Evolutionary conservation across 2,888 invertebrate genomes (phyloP), one percentile per base, ranked within the genome.

Genomic region (Drosophila percnosoma): DNA sequence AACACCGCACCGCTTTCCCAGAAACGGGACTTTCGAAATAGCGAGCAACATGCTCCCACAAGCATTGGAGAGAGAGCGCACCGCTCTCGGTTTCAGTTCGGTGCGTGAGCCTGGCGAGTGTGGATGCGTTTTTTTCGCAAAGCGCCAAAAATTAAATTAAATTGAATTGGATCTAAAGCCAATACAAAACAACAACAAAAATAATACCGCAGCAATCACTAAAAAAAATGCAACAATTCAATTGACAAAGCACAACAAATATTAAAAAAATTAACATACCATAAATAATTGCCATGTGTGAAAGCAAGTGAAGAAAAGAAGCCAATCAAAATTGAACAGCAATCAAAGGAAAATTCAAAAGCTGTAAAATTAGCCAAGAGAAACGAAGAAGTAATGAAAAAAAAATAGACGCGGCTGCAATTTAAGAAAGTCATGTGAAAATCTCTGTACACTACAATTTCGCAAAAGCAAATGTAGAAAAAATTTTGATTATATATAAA

Each of bases 91-190:
- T 60, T 80, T 91, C 81, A 92, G 92, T 92, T 91, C 87, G 87
- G 87, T 90, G 91, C 91, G 91, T 90, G 91, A 92, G 89, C 84
- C 87, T 90, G 89, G 87, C 92, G 84, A 89, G 92, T 87, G 83
- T 87, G 89, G 92, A 90, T 91, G 92, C 77, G 82, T 80, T 74
- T 87, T 84, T 75, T 65, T 45, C 85, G 87, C 83, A 76, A 83
- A 80, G 72, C 82, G 76, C 68, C 70, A 75, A 75, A 60, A 49
- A 29, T 70, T 55, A 40, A 73, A 73, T 75, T 58, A 75, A 78
- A 66, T 82, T 74, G 33, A 78, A 66, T 82, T 74, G 31, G 61
- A 68, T 66, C 38, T 31, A 61, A 73, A 73, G 60, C 65, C 49
- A 70, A 72, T 62, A 65, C 49, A 69, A 78, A 72, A 81, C 57